phyloP scores from a whole-genome alignment of 2,888 invertebrate genomes.

The Sepioteuthis lessoniana region DNA sequence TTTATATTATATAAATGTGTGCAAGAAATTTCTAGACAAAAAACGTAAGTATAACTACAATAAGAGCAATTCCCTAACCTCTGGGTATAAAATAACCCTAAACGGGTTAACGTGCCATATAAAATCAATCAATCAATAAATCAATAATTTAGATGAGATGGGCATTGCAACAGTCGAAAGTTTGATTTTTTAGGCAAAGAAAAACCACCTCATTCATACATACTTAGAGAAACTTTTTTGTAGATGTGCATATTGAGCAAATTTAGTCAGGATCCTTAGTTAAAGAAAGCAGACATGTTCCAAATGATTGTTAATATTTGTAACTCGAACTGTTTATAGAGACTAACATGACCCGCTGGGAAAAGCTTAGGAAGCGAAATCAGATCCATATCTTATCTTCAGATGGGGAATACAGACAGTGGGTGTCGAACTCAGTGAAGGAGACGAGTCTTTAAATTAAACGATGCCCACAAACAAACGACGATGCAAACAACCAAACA shows the following conservation, averaged over 20 bases:
- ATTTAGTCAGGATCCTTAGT: not conserved
- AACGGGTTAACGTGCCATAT: too few species aligned
- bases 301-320: constrained; percentile 8
- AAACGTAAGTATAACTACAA: too few species aligned
- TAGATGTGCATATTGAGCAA: not conserved
- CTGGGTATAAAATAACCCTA: too few species aligned
- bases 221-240: not conserved
- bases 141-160: too few species aligned
- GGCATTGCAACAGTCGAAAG: not conserved
- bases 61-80: too few species aligned
- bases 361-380: not conserved
- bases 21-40: too few species aligned
- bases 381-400: not conserved
- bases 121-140: too few species aligned
- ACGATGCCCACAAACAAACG: not conserved
- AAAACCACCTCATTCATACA: not conserved
- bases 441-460: not conserved
- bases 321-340: not conserved
- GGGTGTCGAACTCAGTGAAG: not conserved
- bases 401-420: not conserved
- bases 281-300: not conserved
- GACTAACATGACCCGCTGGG: not conserved
- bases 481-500: not conserved
- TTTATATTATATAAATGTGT: too few species aligned
- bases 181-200: not conserved